Percentiles rank a stretch among this genome's conserved stretches.
Conservation (phyloP, 1,140 invertebrate genomes). For the Melanaphis sacchari region DNA sequence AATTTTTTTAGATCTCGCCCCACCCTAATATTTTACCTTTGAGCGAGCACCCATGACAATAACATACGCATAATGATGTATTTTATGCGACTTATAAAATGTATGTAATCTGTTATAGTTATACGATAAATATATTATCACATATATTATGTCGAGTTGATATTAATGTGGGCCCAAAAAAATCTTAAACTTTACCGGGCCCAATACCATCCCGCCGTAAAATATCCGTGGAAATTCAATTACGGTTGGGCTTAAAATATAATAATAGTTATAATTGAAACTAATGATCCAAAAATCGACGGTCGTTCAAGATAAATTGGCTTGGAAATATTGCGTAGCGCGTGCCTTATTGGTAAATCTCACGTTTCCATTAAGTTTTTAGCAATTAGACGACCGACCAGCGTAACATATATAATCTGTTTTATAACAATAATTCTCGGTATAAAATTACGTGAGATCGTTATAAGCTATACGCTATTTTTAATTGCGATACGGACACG, state of each 20-base stretch:
- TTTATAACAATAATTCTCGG: not conserved
- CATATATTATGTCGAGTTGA: too few relatives aligned
- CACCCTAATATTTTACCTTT: too few relatives aligned
- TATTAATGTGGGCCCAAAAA: not conserved
- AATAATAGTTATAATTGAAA: constrained; percentile 36
- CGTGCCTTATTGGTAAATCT: not conserved
- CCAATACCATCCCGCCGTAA: not conserved
- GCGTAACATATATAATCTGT: not conserved
- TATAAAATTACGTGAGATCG: not conserved
- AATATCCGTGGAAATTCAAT: not conserved
- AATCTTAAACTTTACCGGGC: not conserved
- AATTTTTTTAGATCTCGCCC: too few relatives aligned
- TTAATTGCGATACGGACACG: not conserved
- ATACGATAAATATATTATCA: not conserved
- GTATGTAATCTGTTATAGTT: too few relatives aligned
- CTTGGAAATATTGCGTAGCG: not conserved
- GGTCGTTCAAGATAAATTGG: not conserved
- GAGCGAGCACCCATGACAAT: too few relatives aligned
- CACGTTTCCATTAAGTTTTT: not conserved
- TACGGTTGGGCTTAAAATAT: not conserved
- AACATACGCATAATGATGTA: too few relatives aligned
- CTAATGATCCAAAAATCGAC: constrained; percentile 6
- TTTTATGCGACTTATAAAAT: too few relatives aligned
- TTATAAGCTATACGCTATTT: not conserved
- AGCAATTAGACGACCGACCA: not conserved